These are phyloP conservation scores for Propithecus coquereli DNA, from an alignment of 2,113 vertebrate species.

Conservation along the genomic window DNA sequence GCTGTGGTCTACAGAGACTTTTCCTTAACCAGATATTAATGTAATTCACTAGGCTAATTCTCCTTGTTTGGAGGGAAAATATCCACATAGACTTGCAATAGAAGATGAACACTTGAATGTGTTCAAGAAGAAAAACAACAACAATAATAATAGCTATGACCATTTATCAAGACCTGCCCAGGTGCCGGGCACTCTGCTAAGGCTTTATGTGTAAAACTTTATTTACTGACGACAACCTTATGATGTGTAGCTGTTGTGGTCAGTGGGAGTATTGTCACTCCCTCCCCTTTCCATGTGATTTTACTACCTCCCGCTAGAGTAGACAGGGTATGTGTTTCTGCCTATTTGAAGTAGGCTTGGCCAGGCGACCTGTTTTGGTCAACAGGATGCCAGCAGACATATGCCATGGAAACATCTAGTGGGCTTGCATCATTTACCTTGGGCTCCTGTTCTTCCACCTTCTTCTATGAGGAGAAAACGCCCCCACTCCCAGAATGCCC, in stretches of 20 bases:
- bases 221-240: background rate
- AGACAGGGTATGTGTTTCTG: background rate
- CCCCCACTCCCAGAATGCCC: background rate
- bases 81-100: background rate
- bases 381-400: background rate
- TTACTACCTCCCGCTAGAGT: background rate
- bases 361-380: background rate
- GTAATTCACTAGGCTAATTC: slow-evolving; percentile 56
- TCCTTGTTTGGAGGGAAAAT: slow-evolving; percentile 19
- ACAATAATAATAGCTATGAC: background rate
- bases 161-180: background rate
- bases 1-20: slow-evolving; percentile 51
- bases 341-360: background rate
- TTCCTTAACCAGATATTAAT: slow-evolving; percentile 56
- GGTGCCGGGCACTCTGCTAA: background rate
- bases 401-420: background rate
- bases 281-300: background rate
- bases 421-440: background rate
- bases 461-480: background rate
- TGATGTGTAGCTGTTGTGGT: too few relatives aligned
- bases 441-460: background rate
- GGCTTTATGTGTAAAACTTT: background rate
- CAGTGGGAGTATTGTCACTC: background rate
- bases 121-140: slow-evolving; percentile 11
- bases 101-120: background rate